Evolutionary conservation across 2,888 invertebrate species (phyloP), one percentile per base, ranked within the genome.

Genomic region (Pollenia amentaria): DNA sequence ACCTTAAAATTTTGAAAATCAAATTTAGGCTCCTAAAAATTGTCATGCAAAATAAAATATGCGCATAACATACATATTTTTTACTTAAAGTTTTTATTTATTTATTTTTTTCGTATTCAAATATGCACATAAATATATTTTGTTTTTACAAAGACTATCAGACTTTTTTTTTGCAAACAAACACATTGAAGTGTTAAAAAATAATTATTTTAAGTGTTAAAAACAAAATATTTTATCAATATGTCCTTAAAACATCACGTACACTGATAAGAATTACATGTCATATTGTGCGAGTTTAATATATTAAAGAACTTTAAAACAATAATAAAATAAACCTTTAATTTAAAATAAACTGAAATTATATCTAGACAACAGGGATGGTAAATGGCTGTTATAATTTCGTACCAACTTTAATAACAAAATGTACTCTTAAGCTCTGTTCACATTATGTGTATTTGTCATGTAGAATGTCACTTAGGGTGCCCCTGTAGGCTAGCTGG

Each of bases 1-100:
- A 77, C 62, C 76, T 70, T 64, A 80, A 75, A 53, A 70, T 46
- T 65, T 62, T 16, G 16, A 73, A 55, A 75, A 70, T 38, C 60
- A 69, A 60, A 40, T 46, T 53, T 10, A 16, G 14, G 21, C 46
- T 64, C 12, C 29, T 40, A n/a, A 21, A 12, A 40, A 14, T 1
- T 38, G 0, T 51, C 16, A 62, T 51, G 48, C 40, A 48, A 11
- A 48, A 70, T 70, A 57, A 57, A 44, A 6, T 29, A 29, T 29
- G 29, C 29, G 6, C 29, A 29, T 29, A 29, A 29, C 29, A 29
- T 29, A 29, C 29, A 29, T 29, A 29, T 29, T 29, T 4, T 29
- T 29, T 4, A 6, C 29, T 29, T 29, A 29, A 29, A 4, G 29
- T 6, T 29, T 29, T 29, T 29, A 29, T 29, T 29, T 29, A 29